These are phyloP conservation scores for Drepana falcataria DNA, from an alignment of 2,888 invertebrate species.

Conservation along the genomic window DNA sequence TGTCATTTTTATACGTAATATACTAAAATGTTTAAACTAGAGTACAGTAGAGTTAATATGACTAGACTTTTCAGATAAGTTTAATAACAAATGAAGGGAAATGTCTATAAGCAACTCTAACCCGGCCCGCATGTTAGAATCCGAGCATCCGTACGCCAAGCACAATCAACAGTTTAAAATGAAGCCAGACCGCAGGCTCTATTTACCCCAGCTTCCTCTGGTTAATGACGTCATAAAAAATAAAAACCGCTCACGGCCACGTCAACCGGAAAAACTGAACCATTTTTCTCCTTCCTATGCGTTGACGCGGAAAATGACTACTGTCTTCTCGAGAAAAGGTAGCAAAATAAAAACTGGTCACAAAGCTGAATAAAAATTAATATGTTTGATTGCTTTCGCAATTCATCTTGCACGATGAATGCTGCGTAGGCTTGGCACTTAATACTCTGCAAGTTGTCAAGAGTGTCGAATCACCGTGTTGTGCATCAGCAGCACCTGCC, in stretches of 20 bases:
- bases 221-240: constrained; percentile 72
- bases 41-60: no score
- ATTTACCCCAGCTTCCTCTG: constrained; percentile 61
- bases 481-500: no score
- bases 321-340: constrained; percentile 32
- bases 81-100: no score
- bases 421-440: no score
- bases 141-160: constrained; percentile 28
- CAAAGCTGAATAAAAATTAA: constrained; percentile 4
- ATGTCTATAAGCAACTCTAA: no score
- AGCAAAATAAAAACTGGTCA: no score
- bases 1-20: no score
- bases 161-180: constrained; percentile 61
- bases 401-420: no score
- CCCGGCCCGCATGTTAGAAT: constrained; percentile 7
- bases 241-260: constrained; percentile 46
- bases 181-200: constrained; percentile 56
- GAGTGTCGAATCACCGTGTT: no score
- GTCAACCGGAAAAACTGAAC: constrained; percentile 47
- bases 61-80: no score
- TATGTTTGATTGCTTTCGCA: constrained; percentile 1
- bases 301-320: constrained; percentile 58
- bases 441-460: no score
- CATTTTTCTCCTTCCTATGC: constrained; percentile 45
- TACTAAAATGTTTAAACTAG: no score